These are phyloP conservation scores for Ochotona curzoniae DNA, from an alignment of 2,113 vertebrate genomes.

Conservation along the genomic window DNA sequence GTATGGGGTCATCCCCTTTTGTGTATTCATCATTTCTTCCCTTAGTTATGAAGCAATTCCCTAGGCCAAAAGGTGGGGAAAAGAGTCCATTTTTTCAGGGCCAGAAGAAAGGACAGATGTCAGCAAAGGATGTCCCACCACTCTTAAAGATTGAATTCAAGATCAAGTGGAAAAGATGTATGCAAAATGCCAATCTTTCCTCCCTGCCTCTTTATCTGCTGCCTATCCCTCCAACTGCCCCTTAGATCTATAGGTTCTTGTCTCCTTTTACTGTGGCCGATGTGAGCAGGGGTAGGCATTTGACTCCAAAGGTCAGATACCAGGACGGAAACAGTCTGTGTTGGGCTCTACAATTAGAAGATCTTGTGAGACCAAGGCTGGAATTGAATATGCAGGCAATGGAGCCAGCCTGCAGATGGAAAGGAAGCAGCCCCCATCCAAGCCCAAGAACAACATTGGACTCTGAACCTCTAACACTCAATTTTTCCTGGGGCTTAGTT, in stretches of 20 bases:
- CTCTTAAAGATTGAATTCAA: neutral
- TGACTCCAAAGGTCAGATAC: neutral
- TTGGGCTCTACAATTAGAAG: neutral
- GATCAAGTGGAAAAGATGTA: neutral
- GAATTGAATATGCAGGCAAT: neutral
- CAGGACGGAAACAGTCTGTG: neutral
- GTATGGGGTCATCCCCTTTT: slow-evolving; percentile 67
- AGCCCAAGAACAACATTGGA: too few relatives aligned
- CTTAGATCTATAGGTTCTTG: neutral
- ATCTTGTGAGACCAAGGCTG: neutral
- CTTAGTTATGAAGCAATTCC: slow-evolving; percentile 22
- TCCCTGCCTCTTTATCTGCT: too few relatives aligned
- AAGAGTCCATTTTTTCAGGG: neutral
- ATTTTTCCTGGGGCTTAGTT: neutral
- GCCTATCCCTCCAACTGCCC: neutral
- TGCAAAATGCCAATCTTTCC: neutral
- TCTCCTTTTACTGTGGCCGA: neutral
- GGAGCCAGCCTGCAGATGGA: neutral
- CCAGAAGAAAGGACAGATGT: neutral
- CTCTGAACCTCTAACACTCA: neutral
- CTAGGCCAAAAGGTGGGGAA: neutral
- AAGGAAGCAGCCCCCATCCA: neutral
- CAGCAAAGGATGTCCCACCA: neutral
- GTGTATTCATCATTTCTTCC: slow-evolving; percentile 39
- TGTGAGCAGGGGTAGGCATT: neutral